A percentile compares a stretch with the other conserved stretches of the same genome.
These are phyloP conservation scores for Encarsia formosa DNA, from an alignment of 2,888 invertebrate species.

Conservation along the genomic window DNA sequence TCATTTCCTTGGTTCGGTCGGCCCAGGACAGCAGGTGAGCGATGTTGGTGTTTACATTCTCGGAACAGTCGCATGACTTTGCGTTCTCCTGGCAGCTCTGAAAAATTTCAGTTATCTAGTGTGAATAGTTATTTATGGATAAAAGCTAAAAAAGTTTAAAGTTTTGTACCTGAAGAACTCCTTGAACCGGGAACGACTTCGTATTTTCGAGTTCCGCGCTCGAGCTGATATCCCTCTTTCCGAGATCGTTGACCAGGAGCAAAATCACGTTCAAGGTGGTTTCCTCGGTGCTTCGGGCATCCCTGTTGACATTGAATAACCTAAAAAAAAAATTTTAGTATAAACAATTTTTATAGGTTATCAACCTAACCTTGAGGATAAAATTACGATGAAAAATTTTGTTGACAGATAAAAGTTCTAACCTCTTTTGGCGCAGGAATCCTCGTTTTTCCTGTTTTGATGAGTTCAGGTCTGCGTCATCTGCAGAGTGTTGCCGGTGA, in stretches of 20 bases:
- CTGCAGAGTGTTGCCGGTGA: too few species aligned
- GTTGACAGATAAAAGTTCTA: too few species aligned
- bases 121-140: not conserved
- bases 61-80: slow-evolving; percentile 33
- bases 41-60: slow-evolving; percentile 31
- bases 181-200: slow-evolving; percentile 30
- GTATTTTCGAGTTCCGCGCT: slow-evolving; percentile 7
- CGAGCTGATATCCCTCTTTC: not conserved
- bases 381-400: too few species aligned
- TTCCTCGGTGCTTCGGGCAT: too few species aligned
- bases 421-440: too few species aligned
- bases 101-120: not conserved
- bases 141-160: not conserved
- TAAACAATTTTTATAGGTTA: too few species aligned
- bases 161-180: slow-evolving; percentile 33
- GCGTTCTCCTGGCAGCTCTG: slow-evolving; percentile 1
- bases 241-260: slow-evolving; percentile 10
- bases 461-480: too few species aligned
- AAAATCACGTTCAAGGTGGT: slow-evolving; percentile 16
- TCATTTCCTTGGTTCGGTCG: slow-evolving; percentile 33
- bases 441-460: too few species aligned
- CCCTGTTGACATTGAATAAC: too few species aligned
- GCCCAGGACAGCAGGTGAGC: slow-evolving; percentile 36
- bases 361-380: too few species aligned
- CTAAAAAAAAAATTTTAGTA: too few species aligned